Evolutionary conservation across 2,797 vertebrate genomes (phyloP).

Genomic region (Carcharodon carcharias): DNA sequence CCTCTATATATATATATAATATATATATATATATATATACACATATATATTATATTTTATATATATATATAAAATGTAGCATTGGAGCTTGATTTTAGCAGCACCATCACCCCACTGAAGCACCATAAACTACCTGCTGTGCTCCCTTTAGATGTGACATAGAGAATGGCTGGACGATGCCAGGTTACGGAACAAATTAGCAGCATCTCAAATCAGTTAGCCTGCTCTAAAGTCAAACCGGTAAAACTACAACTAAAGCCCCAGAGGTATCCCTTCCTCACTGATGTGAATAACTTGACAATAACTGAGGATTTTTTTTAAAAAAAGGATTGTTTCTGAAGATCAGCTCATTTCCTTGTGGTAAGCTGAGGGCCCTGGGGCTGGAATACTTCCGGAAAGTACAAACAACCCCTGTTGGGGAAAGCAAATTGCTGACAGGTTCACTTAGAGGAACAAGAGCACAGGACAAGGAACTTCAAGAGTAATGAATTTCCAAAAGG

Average conservation of each 20-base stretch:
- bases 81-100: background rate
- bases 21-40: no score
- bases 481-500: no score
- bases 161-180: background rate
- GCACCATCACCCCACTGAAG: background rate
- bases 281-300: background rate
- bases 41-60: no score
- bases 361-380: background rate
- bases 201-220: background rate
- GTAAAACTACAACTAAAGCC: background rate
- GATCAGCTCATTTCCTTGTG: background rate
- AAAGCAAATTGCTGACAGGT: background rate
- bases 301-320: background rate
- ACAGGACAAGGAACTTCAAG: background rate
- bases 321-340: background rate
- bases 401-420: background rate
- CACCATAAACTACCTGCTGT: background rate
- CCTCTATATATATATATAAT: no score
- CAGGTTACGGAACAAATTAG: background rate
- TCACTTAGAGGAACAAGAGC: background rate
- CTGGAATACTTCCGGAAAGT: background rate
- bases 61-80: no score
- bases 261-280: background rate
- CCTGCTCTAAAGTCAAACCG: background rate
- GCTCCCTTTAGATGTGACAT: background rate